These are phyloP conservation scores for Diadophis punctatus DNA, from an alignment of 2,113 vertebrate genomes.

Conservation along the genomic window DNA sequence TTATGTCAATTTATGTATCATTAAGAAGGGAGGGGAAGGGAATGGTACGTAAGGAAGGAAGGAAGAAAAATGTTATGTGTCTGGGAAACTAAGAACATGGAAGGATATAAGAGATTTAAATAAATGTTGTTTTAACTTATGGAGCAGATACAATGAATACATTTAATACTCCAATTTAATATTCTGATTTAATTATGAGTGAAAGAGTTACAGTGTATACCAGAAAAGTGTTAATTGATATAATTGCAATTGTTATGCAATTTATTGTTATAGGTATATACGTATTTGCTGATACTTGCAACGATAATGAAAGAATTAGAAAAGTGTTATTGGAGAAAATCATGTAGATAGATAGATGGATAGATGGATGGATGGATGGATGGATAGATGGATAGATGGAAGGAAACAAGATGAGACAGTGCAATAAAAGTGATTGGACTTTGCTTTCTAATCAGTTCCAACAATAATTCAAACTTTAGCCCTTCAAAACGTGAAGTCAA, in stretches of 20 bases:
- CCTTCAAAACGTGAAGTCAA: neutral
- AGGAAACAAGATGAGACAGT: neutral
- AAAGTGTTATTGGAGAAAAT: neutral
- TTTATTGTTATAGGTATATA: neutral
- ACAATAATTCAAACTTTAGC: neutral
- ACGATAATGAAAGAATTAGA: neutral
- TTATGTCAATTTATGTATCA: no score
- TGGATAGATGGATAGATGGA: neutral
- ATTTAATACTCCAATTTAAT: no score
- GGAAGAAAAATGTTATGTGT: neutral
- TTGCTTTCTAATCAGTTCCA: neutral
- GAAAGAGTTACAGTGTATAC: neutral
- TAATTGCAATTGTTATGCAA: neutral
- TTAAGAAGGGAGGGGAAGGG: neutral
- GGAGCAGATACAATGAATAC: neutral
- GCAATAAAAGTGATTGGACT: neutral
- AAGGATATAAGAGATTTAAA: neutral
- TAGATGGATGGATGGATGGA: no score
- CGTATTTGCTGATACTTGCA: neutral
- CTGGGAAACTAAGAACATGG: neutral
- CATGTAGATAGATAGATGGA: no score
- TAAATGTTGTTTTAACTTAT: neutral
- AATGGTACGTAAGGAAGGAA: no score
- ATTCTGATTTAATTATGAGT: neutral
- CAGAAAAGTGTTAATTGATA: neutral